phyloP scores from a whole-genome alignment of 2,888 invertebrate genomes.

The Rosalia funebris region DNA sequence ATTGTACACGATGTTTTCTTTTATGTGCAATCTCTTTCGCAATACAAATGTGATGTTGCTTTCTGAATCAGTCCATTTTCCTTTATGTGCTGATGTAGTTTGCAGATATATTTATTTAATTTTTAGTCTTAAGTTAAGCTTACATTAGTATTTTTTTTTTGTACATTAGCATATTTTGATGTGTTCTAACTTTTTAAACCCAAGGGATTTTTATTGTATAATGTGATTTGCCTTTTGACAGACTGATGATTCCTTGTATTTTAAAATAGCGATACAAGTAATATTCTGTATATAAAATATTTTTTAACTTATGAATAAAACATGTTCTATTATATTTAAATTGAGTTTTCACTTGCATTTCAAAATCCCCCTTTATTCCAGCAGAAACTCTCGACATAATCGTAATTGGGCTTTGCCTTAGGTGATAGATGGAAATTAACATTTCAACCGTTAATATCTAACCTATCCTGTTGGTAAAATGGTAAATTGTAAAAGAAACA shows the following conservation, averaged over 20 bases:
- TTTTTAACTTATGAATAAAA: conserved; percentile 24
- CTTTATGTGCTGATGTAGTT: conserved; percentile 31
- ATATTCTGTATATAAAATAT: conserved; percentile 32
- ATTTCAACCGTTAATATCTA: too few species aligned
- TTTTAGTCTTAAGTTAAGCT: conserved; percentile 14
- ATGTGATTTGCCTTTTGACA: conserved; percentile 42
- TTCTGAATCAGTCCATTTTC: conserved; percentile 27
- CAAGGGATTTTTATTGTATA: conserved; percentile 23
- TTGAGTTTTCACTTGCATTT: neutral
- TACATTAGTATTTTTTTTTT: conserved; percentile 32
- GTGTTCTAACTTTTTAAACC: conserved; percentile 32
- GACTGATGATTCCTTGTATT: conserved; percentile 40
- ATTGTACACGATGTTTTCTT: conserved; percentile 34
- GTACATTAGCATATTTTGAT: conserved; percentile 28
- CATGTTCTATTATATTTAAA: conserved; percentile 9
- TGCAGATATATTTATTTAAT: conserved; percentile 43
- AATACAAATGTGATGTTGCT: conserved; percentile 56
- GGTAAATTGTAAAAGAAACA: too few species aligned
- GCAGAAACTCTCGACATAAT: too few species aligned
- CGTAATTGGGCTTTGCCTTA: too few species aligned
- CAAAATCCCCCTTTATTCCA: too few species aligned
- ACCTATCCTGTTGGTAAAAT: too few species aligned
- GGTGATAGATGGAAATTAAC: too few species aligned
- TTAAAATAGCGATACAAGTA: conserved; percentile 33
- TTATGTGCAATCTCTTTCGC: conserved; percentile 57